Evolutionary conservation across 2,113 vertebrate genomes (phyloP).

Genomic region (Hemicordylus capensis): DNA sequence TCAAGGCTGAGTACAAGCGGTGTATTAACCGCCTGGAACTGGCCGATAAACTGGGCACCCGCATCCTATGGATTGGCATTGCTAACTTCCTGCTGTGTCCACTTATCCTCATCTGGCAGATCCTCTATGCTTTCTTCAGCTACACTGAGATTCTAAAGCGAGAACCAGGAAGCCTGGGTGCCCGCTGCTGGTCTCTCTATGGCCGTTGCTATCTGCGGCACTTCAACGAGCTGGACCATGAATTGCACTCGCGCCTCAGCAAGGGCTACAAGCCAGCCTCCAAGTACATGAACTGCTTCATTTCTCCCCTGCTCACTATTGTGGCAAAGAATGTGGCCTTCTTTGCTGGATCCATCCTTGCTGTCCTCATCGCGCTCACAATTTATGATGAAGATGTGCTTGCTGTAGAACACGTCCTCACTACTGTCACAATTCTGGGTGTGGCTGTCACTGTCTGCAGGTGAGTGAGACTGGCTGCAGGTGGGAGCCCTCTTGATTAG

Average conservation of each 20-base stretch:
- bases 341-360: conserved; percentile 96
- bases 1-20: conserved; percentile 94
- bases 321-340: conserved; percentile 97
- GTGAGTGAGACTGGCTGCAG: conserved; percentile 68
- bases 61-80: conserved; percentile 96
- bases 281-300: conserved; percentile 99
- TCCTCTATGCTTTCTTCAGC: conserved; percentile 98
- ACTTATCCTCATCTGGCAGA: conserved; percentile 98
- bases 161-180: conserved; percentile 94
- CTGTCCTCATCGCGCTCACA: conserved; percentile 95
- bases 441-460: conserved; percentile 95
- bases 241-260: conserved; percentile 94
- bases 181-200: conserved; percentile 97
- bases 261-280: conserved; percentile 97
- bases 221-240: conserved; percentile 96
- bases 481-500: neutral
- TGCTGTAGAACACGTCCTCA: conserved; percentile 94
- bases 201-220: conserved; percentile 97
- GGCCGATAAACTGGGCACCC: conserved; percentile 90
- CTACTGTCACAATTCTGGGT: conserved; percentile 93
- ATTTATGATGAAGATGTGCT: conserved; percentile 97
- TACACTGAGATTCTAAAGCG: conserved; percentile 96
- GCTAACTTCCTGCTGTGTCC: conserved; percentile 97
- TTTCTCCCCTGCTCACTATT: conserved; percentile 92
- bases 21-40: conserved; percentile 91